Evolutionary conservation across 2,113 vertebrate species (phyloP).

Genomic region (Ceratotherium simum): DNA sequence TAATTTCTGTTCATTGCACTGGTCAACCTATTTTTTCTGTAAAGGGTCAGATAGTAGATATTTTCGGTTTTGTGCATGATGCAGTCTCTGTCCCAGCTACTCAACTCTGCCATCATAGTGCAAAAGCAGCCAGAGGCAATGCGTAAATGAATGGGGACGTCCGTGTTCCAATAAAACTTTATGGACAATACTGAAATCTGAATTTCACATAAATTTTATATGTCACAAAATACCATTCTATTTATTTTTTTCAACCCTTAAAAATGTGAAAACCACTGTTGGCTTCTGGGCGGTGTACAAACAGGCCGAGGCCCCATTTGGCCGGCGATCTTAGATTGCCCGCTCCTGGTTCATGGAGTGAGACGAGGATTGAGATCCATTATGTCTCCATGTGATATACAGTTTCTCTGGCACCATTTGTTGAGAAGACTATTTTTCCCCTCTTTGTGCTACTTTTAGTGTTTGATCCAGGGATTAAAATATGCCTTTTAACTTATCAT

Average conservation of each 20-base stretch:
- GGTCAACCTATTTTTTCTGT: no score
- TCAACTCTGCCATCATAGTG: no score
- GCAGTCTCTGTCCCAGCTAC: no score
- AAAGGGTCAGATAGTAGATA: neutral
- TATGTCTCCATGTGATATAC: neutral
- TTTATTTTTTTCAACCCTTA: neutral
- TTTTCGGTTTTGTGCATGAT: neutral
- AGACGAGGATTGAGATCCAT: neutral
- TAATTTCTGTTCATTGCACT: neutral
- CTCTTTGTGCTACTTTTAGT: neutral
- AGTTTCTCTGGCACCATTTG: neutral
- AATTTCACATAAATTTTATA: neutral
- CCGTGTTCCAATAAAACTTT: neutral
- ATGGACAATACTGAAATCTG: neutral
- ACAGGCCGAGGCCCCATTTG: neutral
- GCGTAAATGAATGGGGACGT: accelerated
- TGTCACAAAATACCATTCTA: neutral
- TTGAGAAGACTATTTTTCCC: neutral
- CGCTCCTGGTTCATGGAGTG: neutral
- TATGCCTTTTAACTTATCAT: neutral
- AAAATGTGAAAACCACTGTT: neutral
- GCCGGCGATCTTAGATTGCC: accelerated
- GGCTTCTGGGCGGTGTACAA: neutral
- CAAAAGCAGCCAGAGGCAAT: neutral
- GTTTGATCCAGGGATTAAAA: neutral